Evolutionary conservation across 2,797 vertebrate genomes (phyloP).

Genomic region (Pangasius krempfi): DNA sequence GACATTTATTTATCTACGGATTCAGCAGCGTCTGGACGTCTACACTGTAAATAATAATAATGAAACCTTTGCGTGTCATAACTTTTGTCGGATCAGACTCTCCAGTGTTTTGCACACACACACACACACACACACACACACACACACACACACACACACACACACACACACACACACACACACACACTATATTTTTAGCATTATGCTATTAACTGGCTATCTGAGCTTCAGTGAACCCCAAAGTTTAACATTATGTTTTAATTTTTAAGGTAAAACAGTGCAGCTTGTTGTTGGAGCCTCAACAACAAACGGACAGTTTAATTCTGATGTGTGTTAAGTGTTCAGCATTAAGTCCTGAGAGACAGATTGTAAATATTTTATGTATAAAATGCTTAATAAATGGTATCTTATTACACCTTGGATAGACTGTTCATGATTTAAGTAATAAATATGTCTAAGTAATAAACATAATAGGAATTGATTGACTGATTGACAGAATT

Average conservation of each 20-base stretch:
- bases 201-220: not conserved
- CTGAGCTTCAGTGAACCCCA: not conserved
- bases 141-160: constrained; percentile 23
- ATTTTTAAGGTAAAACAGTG: not conserved
- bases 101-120: constrained; percentile 35
- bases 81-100: not conserved
- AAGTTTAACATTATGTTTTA: not conserved
- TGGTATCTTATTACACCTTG: not conserved
- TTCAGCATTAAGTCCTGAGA: not conserved
- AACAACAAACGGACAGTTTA: not conserved
- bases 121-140: constrained; percentile 5
- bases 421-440: not conserved
- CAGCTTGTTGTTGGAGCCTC: not conserved
- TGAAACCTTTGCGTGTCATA: not conserved
- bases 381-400: constrained; percentile 23
- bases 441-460: not conserved
- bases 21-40: constrained; percentile 16
- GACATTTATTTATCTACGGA: constrained; percentile 46
- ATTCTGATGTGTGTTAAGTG: not conserved
- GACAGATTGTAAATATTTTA: constrained; percentile 15
- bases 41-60: constrained; percentile 7
- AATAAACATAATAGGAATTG: not conserved
- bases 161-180: constrained; percentile 20
- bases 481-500: no score
- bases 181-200: not conserved